These are phyloP conservation scores for Cardiocondyla obscurior DNA, from an alignment of 1,140 invertebrate species.

Conservation along the genomic window DNA sequence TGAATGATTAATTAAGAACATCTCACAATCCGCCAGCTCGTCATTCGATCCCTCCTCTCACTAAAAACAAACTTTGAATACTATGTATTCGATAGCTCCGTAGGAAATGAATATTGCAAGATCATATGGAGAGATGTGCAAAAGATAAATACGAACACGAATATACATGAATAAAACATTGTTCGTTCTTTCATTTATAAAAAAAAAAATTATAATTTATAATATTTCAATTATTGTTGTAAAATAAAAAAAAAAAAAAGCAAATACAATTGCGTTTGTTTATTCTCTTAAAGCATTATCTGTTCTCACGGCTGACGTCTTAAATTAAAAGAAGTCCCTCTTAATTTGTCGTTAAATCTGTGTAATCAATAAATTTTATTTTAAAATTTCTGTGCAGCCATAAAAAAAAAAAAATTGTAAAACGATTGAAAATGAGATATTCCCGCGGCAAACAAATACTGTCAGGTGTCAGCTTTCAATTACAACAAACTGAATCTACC, in stretches of 20 bases:
- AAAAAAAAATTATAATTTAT: neutral
- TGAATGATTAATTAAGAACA: constrained; percentile 78
- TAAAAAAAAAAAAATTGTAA: neutral
- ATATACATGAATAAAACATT: neutral
- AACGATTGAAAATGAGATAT: constrained; percentile 21
- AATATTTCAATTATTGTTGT: neutral
- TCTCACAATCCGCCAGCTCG: constrained; percentile 66
- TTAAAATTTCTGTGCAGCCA: neutral
- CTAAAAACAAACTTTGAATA: constrained; percentile 66
- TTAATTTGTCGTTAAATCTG: neutral
- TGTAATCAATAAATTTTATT: neutral
- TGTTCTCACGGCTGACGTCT: no score
- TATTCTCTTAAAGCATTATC: no score
- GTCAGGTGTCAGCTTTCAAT: constrained; percentile 50
- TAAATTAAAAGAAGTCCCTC: neutral
- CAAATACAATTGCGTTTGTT: neutral
- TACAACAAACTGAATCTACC: constrained; percentile 39
- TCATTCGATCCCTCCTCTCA: constrained; percentile 41
- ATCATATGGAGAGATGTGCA: constrained; percentile 3
- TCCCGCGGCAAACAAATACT: constrained; percentile 20
- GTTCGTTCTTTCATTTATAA: neutral
- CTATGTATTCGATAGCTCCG: neutral
- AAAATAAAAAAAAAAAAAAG: no score
- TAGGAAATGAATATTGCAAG: constrained; percentile 26
- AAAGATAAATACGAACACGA: neutral